phyloP scores from a whole-genome alignment of 2,797 vertebrate genomes.

The Dromococcyx pavoninus region DNA sequence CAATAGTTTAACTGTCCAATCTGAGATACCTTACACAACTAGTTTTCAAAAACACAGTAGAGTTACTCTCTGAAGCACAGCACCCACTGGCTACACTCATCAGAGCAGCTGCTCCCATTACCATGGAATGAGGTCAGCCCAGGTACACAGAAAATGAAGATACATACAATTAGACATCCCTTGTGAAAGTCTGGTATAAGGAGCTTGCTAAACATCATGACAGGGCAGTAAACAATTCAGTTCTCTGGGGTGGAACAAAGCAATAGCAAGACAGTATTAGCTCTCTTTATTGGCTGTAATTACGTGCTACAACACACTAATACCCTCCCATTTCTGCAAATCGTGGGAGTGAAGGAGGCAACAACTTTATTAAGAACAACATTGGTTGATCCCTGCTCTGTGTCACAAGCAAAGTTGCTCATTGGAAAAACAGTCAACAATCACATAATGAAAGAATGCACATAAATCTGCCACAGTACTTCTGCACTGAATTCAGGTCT shows the following conservation, averaged over 20 bases:
- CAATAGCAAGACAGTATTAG: not conserved
- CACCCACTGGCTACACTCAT: accelerated
- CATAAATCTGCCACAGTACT: not conserved
- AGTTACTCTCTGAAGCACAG: not conserved
- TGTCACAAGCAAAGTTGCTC: not conserved
- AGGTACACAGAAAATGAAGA: not conserved
- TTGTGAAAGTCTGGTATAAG: not conserved
- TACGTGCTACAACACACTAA: not conserved
- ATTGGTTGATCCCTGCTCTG: not conserved
- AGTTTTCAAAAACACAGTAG: not conserved
- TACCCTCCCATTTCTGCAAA: not conserved
- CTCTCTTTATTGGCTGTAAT: not conserved
- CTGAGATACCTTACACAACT: not conserved
- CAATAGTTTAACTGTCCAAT: not conserved
- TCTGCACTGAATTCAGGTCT: not conserved
- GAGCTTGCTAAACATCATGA: not conserved
- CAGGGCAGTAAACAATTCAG: not conserved
- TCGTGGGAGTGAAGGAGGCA: not conserved
- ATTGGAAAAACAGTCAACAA: not conserved
- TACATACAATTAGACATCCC: not conserved
- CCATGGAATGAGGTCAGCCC: not conserved
- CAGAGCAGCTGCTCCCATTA: not conserved
- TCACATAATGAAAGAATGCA: not conserved
- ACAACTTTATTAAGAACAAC: not conserved
- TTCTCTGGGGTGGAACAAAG: not conserved